Base-by-base conservation (phyloP, 2,888 invertebrate species). In the Rhorus exstirpatorius region DNA sequence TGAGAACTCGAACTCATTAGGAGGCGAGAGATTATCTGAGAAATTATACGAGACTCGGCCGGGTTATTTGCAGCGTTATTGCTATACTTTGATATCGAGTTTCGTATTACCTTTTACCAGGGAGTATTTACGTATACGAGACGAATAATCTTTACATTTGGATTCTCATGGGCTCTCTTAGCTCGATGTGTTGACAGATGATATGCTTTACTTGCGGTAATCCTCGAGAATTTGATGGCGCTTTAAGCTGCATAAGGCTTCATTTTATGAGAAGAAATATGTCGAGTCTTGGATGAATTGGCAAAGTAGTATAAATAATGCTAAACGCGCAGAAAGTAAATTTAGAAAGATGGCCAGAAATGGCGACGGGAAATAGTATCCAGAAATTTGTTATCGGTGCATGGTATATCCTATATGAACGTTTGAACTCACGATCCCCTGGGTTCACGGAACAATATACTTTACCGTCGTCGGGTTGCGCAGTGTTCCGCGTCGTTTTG, bases 1-100 rank as follows among this genome's bases (percentile, higher is more conserved):
- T 79, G 79, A 65, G 71, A 83, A 79, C 79, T 71, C 65, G 76
- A 70, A 81, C 76, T 83, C 82, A 83, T 83, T 83, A 79, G 53
- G 38, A 75, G 75, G 70, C 70, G 67, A 75, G 65, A 79, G 82
- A 82, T 82, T 82, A 82, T 82, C 75, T 65, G 7, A 58, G 58
- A 71, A 82, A 82, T 82, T 79, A 60, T 71, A 67, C 79, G 58
- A 71, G 65, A 71, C 58, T 71, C 58, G 38, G 12, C 0, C n/a
- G 17, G 41, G 41, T 74, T 31, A 55, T 65, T 79, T 55, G 65
- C 61, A 12, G 31, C 21, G n/a, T 44, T 53, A 61, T 79, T 76
- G 79, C 79, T 71, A 76, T 71, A 76, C 76, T 83, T 76, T 71
- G 44, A 79, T 82, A 51, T 55, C 58, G 44, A 58, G 49, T 46